phyloP scores from a whole-genome alignment of 92 coral and sea anemone species.

The Paramuricea clavata region DNA sequence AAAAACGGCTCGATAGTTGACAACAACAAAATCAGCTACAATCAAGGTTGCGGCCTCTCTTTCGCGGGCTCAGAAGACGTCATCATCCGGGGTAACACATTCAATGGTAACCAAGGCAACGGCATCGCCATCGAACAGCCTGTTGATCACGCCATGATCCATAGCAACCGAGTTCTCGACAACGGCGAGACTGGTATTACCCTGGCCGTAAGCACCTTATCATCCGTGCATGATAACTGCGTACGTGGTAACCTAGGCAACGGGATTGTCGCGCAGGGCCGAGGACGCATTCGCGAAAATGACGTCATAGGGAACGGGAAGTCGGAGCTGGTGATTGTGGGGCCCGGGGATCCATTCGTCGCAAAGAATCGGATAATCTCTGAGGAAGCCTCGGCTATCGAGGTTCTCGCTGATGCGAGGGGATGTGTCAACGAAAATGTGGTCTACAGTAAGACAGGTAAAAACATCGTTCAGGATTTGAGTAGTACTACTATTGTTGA shows the following conservation, averaged over 20 bases:
- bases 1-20: slow-evolving; percentile 90
- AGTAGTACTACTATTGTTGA: slow-evolving; percentile 83
- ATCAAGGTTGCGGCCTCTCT: slow-evolving; percentile 89
- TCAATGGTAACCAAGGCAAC: slow-evolving; percentile 87
- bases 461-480: slow-evolving; percentile 74
- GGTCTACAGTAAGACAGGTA: slow-evolving; percentile 68
- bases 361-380: slow-evolving; percentile 89
- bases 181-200: slow-evolving; percentile 85
- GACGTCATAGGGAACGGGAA: slow-evolving; percentile 83
- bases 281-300: slow-evolving; percentile 89
- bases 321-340: slow-evolving; percentile 83
- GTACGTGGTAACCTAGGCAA: slow-evolving; percentile 88
- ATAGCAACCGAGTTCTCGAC: slow-evolving; percentile 84
- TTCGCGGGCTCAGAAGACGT: slow-evolving; percentile 91
- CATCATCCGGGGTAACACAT: slow-evolving; percentile 83
- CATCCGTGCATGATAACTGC: slow-evolving; percentile 92
- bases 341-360: slow-evolving; percentile 96
- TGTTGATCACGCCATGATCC: slow-evolving; percentile 88
- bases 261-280: slow-evolving; percentile 85
- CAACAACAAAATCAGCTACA: slow-evolving; percentile 84
- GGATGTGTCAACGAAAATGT: slow-evolving; percentile 85
- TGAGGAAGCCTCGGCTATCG: slow-evolving; percentile 76
- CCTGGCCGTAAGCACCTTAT: slow-evolving; percentile 78
- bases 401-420: slow-evolving; percentile 85
- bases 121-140: slow-evolving; percentile 93